Base-by-base conservation (phyloP, 1,140 invertebrate species). In the Caenorhabditis brenneri region DNA sequence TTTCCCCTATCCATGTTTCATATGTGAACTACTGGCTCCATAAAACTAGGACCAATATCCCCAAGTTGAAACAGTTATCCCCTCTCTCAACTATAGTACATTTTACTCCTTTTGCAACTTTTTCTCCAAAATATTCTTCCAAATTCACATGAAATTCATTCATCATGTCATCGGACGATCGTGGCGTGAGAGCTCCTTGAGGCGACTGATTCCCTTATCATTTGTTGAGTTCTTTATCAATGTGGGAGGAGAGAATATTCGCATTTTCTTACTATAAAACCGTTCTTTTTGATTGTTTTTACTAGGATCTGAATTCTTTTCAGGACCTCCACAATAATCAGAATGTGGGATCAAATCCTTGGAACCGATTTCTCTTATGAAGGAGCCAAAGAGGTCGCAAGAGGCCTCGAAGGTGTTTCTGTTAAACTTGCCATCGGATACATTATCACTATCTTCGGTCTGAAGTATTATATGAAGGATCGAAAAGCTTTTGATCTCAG, bases 371-470 rank as follows among this genome's bases (percentile, higher is more conserved):
- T 84, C 74, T 58, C 87, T 22, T 86, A 80, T 36, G 85, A 86
- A 55, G 60, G n/a, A 9, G 85, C 85, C 39, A 86, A 85, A 39
- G 42, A 74, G 46, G 87, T 79, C 51, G 65, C 65, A 24, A 31
- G 80, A 6, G 85, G 36, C 4, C 46, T 86, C 49, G 85, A 86
- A 51, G 48, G 29, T 4, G 81, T 85, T 79, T 81, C 82, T 27
- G 81, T 82, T 15, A 60, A 85, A 42, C 46, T 86, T 42, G 69
- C 85, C 69, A 94, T 94, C 81, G 92, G 96, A 84, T 99, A 99
- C 90, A 95, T 98, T 93, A 93, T 96, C 27, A 92, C 96, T 48
- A 95, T 99, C 89, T 98, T 97, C 91, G 94, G 94, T 79, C 95
- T 95, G 31, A 95, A 97, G 91, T 93, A 94, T 88, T 95, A 94